Percentiles rank a stretch among this genome's conserved stretches.
Conservation (phyloP, 1,140 invertebrate genomes). For the Sycobia sp. region DNA sequence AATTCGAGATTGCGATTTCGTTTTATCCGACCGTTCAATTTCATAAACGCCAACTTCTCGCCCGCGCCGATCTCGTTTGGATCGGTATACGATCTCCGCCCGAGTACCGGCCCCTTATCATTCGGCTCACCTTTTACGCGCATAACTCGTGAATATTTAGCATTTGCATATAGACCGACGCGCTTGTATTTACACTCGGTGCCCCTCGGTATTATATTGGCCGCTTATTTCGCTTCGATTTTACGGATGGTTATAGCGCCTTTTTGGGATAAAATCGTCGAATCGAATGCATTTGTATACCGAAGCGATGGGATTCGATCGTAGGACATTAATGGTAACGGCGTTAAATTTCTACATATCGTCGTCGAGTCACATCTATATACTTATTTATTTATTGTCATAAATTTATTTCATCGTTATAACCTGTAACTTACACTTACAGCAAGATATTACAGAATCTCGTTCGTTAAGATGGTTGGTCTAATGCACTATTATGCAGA, state of each 20-base stretch:
- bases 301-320: too few species aligned
- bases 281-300: too few species aligned
- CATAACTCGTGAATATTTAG: constrained; percentile 23
- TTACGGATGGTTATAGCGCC: too few species aligned
- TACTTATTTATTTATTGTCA: neutral
- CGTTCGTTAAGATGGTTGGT: neutral
- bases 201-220: constrained; percentile 1
- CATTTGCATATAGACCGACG: constrained; percentile 37
- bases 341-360: neutral
- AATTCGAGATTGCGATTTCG: constrained; percentile 13
- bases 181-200: constrained; percentile 41
- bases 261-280: too few species aligned
- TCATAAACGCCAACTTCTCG: constrained; percentile 16
- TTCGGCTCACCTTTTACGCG: too few species aligned
- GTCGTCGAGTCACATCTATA: neutral
- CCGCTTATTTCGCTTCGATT: too few species aligned
- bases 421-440: too few species aligned
- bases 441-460: too few species aligned
- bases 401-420: constrained; percentile 9
- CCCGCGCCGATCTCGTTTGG: constrained; percentile 4
- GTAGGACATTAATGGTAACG: too few species aligned
- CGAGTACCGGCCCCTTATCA: constrained; percentile 11
- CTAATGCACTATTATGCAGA: constrained; percentile 19
- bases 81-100: neutral
- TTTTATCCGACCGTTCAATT: constrained; percentile 30